Percentiles rank a stretch among this genome's conserved stretches.
These are phyloP conservation scores for Cyrtodaria siliqua DNA, from an alignment of 2,888 invertebrate species.

Conservation along the genomic window DNA sequence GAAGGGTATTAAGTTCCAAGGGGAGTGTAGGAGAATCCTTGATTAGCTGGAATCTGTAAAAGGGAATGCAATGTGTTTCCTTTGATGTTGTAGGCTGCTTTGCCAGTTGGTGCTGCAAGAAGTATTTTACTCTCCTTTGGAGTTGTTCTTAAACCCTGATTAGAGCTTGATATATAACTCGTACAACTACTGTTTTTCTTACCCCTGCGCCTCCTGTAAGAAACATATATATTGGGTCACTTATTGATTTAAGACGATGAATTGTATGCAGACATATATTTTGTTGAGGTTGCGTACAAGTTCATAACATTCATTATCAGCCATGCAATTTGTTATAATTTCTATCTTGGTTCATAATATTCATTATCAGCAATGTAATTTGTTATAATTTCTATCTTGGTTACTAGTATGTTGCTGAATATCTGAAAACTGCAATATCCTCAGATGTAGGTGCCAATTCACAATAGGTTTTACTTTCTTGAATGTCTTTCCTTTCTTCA, in stretches of 20 bases:
- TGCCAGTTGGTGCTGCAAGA: conserved; percentile 58
- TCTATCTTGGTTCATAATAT: no score
- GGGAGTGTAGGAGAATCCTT: conserved; percentile 40
- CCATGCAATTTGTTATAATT: no score
- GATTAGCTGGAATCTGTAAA: conserved; percentile 49
- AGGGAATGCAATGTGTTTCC: conserved; percentile 43
- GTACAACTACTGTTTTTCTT: conserved; percentile 21
- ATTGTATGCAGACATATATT: conserved; percentile 14
- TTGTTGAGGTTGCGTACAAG: neutral
- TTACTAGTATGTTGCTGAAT: neutral
- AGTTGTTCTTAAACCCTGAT: conserved; percentile 8
- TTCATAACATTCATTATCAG: no score
- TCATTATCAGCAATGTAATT: no score
- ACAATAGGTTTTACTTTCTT: neutral
- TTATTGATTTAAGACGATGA: conserved; percentile 26
- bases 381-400: no score
- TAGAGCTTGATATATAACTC: conserved; percentile 19
- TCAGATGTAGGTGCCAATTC: neutral
- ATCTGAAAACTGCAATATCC: neutral
- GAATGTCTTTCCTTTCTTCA: conserved; percentile 8
- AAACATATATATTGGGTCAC: conserved; percentile 26
- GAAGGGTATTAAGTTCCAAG: conserved; percentile 32
- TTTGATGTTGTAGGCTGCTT: conserved; percentile 45
- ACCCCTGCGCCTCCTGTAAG: conserved; percentile 49
- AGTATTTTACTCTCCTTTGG: conserved; percentile 33